Base-by-base conservation (phyloP, 1,140 invertebrate species). In the Nasonia vitripennis region DNA sequence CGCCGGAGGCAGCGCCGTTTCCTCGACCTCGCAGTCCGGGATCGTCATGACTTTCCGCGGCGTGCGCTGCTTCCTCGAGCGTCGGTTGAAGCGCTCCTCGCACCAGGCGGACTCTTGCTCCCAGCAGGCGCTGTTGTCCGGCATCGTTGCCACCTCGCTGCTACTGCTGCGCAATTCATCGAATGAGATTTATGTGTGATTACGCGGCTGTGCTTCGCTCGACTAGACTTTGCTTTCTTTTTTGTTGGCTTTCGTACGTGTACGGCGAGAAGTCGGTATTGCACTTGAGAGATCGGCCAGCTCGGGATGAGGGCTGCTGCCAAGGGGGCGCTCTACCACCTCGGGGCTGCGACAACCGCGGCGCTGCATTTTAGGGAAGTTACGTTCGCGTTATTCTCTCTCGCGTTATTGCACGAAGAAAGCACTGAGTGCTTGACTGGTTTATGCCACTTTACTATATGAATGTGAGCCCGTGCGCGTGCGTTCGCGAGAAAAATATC, bases 341-440 rank as follows among this genome's bases (percentile, higher is more conserved):
- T 93, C 89, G 93, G 92, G 89, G 93, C 92, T 91, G 93, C 92
- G 90, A 93, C 92, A 90, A 93, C 92, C 89, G 93, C 92, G 90
- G 92, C 91, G 91, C 93, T 93, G 91, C n/a, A 27, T 92, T 92
- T 89, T 90, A 91, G 90, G 37, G 10, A 92, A 91, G 90, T 92
- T 91, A 91, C 90, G 88, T 91, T 91, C 88, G 86, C 87, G 88
- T 90, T 86, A 90, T 90, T 91, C 87, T 34, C 87, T 34, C 31
- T 70, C 74, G 78, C 81, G 48, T 45, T 68, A 68, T 78, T 83
- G 62, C 45, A 81, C 5, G n/a, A 45, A 45, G 41, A 45, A 45
- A 45, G 9, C 41, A 45, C 41, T 9, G 41, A 45, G 41, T 45
- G 41, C 41, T 45, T 45, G 41, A 45, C 41, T 45, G 41, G 41